Conservation (phyloP, 2,888 invertebrate species). For the Epinotia bilunana region DNA sequence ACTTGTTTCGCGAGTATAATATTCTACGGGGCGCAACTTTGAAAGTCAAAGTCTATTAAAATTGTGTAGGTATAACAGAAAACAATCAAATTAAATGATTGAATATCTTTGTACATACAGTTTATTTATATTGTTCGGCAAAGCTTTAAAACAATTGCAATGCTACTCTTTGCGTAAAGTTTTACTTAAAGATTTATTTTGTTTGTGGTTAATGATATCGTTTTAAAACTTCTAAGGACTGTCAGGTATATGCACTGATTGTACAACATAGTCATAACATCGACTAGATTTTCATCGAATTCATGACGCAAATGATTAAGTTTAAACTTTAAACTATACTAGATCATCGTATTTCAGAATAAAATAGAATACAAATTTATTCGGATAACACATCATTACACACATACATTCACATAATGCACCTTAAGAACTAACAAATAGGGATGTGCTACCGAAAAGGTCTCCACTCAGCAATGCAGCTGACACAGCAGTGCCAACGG, state of each 20-base stretch:
- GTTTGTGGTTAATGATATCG: background rate
- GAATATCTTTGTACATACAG: conserved; percentile 23
- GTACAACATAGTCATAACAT: too few species aligned
- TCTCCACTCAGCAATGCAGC: too few species aligned
- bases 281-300: too few species aligned
- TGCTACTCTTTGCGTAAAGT: background rate
- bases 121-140: conserved; percentile 20
- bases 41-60: conserved; percentile 33
- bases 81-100: conserved; percentile 29
- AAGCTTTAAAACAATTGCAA: background rate
- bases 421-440: too few species aligned
- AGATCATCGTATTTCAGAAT: too few species aligned
- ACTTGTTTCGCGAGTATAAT: conserved; percentile 33
- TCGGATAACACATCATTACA: too few species aligned
- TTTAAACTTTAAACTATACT: too few species aligned
- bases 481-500: too few species aligned
- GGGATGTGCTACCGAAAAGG: too few species aligned
- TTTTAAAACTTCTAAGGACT: background rate
- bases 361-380: too few species aligned
- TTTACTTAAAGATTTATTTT: background rate
- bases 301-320: background rate
- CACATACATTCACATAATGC: too few species aligned
- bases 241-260: too few species aligned
- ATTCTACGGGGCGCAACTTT: conserved; percentile 29
- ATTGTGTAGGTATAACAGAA: conserved; percentile 38